Evolutionary conservation across 2,113 vertebrate species (phyloP), one percentile per base, ranked within the genome.

Genomic region (Carettochelys insculpta): DNA sequence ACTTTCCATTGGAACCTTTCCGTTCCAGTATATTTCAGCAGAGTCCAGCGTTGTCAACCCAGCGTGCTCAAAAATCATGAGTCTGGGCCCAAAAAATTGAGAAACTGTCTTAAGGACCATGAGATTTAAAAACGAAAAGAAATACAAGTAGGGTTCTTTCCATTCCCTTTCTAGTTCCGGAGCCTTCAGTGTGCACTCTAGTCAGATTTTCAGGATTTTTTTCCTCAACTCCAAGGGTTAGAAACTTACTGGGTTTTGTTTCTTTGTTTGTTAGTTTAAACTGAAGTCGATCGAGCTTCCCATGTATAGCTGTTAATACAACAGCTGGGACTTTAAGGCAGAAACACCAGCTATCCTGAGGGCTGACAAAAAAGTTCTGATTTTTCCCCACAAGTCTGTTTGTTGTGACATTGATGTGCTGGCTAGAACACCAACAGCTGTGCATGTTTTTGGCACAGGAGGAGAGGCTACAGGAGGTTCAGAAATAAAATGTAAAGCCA

Each of bases 361-460:
- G 8, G 0, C 4, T 75, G 56, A 27, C 65, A 86, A 77, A 92
- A 82, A 90, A 61, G 87, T 45, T 71, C 71, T 61, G 81, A 76
- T 94, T 95, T 92, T 94, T 83, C 38, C 38, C 19, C 89, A 90
- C 79, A 68, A 94, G 87, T 94, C 88, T 54, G n/a, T 0, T 0
- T 88, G 27, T 90, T 43, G 83, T 84, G 90, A 89, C 83, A 52
- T 65, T 92, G 92, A 95, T 85, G 81, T 41, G 54, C 89, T 90
- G 94, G 89, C 92, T 94, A 95, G 56, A 41, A 12, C 65, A 79
- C 73, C 7, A 91, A 94, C 88, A 87, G 93, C 91, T 90, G 94
- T 84, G 78, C 78, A 29, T 95, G 48, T 71, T 93, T 76, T 87
- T 94, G 92, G 88, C 93, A 92, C 86, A 88, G 81, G 87, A 93